phyloP scores from a whole-genome alignment of 2,797 vertebrate genomes.

The Coranthus polyacanthus region DNA sequence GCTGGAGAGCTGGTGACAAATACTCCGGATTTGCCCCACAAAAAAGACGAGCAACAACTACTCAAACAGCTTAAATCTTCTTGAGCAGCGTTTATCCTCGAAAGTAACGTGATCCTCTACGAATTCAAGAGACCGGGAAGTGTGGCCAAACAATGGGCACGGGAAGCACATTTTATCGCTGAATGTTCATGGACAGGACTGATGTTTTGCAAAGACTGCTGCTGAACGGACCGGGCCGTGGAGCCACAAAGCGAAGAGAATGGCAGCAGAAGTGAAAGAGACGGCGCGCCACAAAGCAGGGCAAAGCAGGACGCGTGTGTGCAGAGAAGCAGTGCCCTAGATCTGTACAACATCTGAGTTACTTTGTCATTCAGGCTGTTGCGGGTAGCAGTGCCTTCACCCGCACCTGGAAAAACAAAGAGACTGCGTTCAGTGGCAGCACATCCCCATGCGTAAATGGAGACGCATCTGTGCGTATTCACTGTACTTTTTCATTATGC shows the following conservation, averaged over 20 bases:
- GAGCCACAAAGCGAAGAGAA: conserved; percentile 46
- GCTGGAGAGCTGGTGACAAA: conserved; percentile 66
- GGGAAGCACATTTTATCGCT: conserved; percentile 28
- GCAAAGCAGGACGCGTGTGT: conserved; percentile 63
- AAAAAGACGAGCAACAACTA: conserved; percentile 37
- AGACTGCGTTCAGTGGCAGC: conserved; percentile 44
- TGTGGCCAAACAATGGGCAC: conserved; percentile 42
- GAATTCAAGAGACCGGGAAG: conserved; percentile 41
- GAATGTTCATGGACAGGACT: conserved; percentile 42
- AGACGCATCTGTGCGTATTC: conserved; percentile 58
- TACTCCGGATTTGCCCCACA: conserved; percentile 55
- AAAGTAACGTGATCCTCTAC: conserved; percentile 37
- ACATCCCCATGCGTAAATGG: conserved; percentile 76
- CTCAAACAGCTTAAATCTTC: conserved; percentile 33
- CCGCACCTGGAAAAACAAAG: conserved; percentile 67
- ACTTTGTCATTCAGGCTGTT: conserved; percentile 60
- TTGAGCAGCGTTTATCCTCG: conserved; percentile 50
- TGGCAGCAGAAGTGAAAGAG: conserved; percentile 54
- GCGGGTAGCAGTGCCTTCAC: conserved; percentile 36
- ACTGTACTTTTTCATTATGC: conserved; percentile 45
- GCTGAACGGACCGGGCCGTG: conserved; percentile 41
- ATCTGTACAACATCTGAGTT: conserved; percentile 66
- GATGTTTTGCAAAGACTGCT: conserved; percentile 37
- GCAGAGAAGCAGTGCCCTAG: conserved; percentile 66
- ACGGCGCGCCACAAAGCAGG: conserved; percentile 64